These are phyloP conservation scores for Galeopsomyia nigrocyanea DNA, from an alignment of 2,888 invertebrate genomes.

Conservation along the genomic window DNA sequence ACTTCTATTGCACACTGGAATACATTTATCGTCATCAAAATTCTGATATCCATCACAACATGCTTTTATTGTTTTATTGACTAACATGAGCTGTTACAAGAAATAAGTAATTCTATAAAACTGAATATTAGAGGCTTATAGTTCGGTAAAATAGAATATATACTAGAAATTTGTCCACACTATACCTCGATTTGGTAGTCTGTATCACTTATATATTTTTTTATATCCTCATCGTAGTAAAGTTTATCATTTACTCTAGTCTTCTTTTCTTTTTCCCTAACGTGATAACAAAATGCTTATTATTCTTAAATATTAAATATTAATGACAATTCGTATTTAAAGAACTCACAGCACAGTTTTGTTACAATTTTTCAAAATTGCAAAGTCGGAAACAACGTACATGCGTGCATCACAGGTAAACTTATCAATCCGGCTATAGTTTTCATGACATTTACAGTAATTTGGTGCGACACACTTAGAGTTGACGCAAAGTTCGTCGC, in stretches of 20 bases:
- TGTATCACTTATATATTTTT: conserved; percentile 29
- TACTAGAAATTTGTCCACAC: too few species aligned
- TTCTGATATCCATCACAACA: conserved; percentile 53
- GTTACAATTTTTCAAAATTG: conserved; percentile 17
- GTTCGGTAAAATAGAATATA: conserved; percentile 47
- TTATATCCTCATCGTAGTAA: conserved; percentile 47
- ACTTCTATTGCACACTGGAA: conserved; percentile 51
- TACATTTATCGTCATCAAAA: conserved; percentile 54
- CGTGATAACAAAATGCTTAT: conserved; percentile 15
- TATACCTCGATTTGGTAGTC: background rate
- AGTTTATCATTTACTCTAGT: conserved; percentile 25
- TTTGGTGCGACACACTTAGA: too few species aligned
- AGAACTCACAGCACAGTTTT: conserved; percentile 37
- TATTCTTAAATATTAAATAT: background rate
- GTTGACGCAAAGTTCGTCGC: too few species aligned
- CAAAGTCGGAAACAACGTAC: background rate
- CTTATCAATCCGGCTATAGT: too few species aligned
- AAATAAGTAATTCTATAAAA: too few species aligned
- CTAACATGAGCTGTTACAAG: too few species aligned
- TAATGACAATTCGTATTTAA: background rate
- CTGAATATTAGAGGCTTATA: too few species aligned
- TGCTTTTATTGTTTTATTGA: conserved; percentile 7
- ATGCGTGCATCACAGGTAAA: background rate
- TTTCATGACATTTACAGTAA: too few species aligned
- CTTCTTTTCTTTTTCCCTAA: conserved; percentile 17